Evolutionary conservation across 2,797 vertebrate genomes (phyloP).

Genomic region (Mycteria americana): DNA sequence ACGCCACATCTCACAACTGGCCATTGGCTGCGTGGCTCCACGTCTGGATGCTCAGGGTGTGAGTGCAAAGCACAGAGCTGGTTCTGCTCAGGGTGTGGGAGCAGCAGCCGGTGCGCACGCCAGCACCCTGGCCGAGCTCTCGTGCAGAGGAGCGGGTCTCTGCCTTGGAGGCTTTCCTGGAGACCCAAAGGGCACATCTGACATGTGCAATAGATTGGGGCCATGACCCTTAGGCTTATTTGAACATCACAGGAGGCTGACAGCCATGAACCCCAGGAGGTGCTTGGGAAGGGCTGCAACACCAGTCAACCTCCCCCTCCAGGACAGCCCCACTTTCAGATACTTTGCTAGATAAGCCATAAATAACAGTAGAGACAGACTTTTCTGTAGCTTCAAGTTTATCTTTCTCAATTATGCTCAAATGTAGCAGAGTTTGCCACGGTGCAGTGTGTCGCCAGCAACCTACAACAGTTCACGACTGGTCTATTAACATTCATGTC

Average conservation of each 20-base stretch:
- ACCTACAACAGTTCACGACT: not conserved
- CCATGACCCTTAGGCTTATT: not conserved
- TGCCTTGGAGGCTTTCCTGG: not conserved
- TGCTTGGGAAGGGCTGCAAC: not conserved
- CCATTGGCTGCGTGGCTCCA: not conserved
- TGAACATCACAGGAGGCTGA: not conserved
- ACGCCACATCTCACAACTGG: not conserved
- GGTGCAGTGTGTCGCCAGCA: not conserved
- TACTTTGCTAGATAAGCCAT: not conserved
- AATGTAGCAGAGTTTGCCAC: not conserved
- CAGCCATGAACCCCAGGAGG: not conserved
- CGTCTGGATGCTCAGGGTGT: not conserved
- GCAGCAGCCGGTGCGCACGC: fast-evolving
- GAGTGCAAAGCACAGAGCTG: not conserved
- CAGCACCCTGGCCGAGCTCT: not conserved
- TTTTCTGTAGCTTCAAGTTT: not conserved
- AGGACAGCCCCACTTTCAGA: not conserved
- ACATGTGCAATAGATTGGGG: not conserved
- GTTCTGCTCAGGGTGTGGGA: not conserved
- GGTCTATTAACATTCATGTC: not conserved
- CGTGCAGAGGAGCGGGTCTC: fast-evolving
- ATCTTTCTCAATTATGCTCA: not conserved
- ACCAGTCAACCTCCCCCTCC: not conserved
- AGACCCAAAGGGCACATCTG: not conserved
- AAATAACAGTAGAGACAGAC: not conserved